phyloP scores from a whole-genome alignment of 2,888 invertebrate genomes.

The Limnephilus auricula region DNA sequence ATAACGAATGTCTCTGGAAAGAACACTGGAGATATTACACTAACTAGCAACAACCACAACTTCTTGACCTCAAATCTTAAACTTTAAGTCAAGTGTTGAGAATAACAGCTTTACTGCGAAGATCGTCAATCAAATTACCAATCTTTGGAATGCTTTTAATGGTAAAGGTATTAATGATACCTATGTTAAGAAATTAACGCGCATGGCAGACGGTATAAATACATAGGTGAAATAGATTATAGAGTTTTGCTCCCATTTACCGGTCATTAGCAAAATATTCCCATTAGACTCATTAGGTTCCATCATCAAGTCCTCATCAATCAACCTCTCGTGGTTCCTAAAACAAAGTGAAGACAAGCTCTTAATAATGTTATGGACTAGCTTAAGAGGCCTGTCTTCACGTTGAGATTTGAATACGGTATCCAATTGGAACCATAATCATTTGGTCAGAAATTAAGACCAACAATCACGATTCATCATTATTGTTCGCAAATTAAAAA shows the following conservation, averaged over 20 bases:
- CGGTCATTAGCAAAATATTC: conserved; percentile 33
- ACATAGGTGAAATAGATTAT: background rate
- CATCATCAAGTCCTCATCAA: conserved; percentile 51
- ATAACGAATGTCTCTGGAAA: too few relatives aligned
- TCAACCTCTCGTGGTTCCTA: conserved; percentile 28
- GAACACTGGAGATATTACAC: too few relatives aligned
- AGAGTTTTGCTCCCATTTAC: conserved; percentile 30
- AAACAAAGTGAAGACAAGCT: conserved; percentile 3
- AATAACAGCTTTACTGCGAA: background rate
- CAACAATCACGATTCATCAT: background rate
- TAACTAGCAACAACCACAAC: background rate
- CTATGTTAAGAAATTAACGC: background rate
- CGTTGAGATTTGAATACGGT: background rate
- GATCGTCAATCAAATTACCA: background rate
- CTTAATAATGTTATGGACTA: background rate
- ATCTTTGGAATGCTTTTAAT: conserved; percentile 2
- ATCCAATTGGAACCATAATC: background rate
- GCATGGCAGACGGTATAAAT: background rate
- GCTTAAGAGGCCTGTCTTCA: background rate
- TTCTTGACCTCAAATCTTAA: background rate
- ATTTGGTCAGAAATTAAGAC: background rate
- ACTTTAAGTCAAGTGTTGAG: background rate
- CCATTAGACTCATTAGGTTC: background rate
- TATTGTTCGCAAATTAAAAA: background rate
- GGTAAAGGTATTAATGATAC: background rate